phyloP scores from a whole-genome alignment of 2,888 invertebrate genomes.

The Epiperipatus broadwayi region DNA sequence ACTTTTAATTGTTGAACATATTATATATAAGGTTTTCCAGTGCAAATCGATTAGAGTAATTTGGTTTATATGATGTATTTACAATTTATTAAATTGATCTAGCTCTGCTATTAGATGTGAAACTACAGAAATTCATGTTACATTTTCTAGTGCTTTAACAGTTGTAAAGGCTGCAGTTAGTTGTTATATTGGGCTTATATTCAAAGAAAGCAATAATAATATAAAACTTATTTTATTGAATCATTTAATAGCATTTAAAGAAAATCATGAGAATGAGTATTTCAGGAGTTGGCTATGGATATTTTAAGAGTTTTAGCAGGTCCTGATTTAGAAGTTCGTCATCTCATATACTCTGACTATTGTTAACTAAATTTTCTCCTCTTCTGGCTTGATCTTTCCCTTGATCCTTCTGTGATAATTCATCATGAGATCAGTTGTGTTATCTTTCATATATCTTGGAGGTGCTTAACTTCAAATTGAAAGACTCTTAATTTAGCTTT shows the following conservation, averaged over 20 bases:
- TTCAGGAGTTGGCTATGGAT: constrained; percentile 85
- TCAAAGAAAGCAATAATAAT: constrained; percentile 99
- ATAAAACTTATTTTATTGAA: constrained; percentile 97
- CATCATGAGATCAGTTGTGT: no score
- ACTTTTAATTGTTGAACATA: constrained; percentile 35
- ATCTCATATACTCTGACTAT: no score
- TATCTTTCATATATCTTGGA: no score
- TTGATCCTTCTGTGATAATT: no score
- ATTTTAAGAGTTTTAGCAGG: constrained; percentile 75
- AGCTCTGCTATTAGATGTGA: constrained; percentile 95
- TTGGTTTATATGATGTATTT: constrained; percentile 93
- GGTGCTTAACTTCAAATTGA: no score
- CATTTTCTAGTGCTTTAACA: constrained; percentile 88
- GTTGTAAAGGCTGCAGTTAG: constrained; percentile 93
- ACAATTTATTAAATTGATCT: constrained; percentile 76
- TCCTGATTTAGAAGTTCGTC: constrained; percentile 82
- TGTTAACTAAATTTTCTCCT: no score
- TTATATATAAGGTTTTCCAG: constrained; percentile 94
- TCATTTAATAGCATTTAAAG: constrained; percentile 66
- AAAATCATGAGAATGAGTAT: constrained; percentile 55
- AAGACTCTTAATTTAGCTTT: constrained; percentile 64
- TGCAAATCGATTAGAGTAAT: constrained; percentile 86
- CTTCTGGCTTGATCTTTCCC: no score
- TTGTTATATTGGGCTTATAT: constrained; percentile 93
- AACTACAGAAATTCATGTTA: constrained; percentile 92